Evolutionary conservation across 2,797 vertebrate species (phyloP).

Genomic region (Cygnus olor): DNA sequence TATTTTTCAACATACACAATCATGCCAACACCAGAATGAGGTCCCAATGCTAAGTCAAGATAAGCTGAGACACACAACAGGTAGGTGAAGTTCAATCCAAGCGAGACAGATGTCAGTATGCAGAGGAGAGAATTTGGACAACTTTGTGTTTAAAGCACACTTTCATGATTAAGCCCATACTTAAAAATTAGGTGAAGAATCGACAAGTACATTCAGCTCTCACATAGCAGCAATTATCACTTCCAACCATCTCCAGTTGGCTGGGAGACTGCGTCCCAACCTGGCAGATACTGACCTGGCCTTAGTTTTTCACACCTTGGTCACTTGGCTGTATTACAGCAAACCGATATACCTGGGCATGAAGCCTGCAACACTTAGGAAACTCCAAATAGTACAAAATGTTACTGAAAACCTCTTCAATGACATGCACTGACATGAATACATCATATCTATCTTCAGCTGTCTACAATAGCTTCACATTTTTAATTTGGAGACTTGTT

Average conservation of each 20-base stretch:
- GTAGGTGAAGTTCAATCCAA: not conserved
- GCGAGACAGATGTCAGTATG: not conserved
- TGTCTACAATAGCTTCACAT: slow-evolving; percentile 31
- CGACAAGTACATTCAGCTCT: slow-evolving; percentile 27
- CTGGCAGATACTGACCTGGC: slow-evolving; percentile 74
- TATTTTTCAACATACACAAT: not conserved
- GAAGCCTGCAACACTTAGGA: slow-evolving; percentile 65
- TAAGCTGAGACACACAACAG: not conserved
- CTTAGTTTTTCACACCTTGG: slow-evolving; percentile 73
- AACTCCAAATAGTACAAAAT: slow-evolving; percentile 65
- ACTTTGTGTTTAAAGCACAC: not conserved
- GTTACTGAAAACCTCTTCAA: slow-evolving; percentile 54
- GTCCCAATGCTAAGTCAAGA: not conserved
- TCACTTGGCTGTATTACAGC: slow-evolving; percentile 69
- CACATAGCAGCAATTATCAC: slow-evolving; percentile 62
- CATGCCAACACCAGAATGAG: not conserved
- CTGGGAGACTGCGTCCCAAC: slow-evolving; percentile 55
- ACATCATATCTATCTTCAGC: slow-evolving; percentile 37
- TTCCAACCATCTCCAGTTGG: slow-evolving; percentile 56
- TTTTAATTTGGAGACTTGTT: slow-evolving; percentile 36
- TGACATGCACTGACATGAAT: slow-evolving; percentile 14
- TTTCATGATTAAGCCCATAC: not conserved
- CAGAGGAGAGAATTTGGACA: not conserved
- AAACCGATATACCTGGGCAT: slow-evolving; percentile 66
- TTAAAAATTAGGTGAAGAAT: not conserved